Percentiles rank a stretch among this genome's conserved stretches.
Conservation (phyloP, 2,888 invertebrate species). For the Apodemia mormo region DNA sequence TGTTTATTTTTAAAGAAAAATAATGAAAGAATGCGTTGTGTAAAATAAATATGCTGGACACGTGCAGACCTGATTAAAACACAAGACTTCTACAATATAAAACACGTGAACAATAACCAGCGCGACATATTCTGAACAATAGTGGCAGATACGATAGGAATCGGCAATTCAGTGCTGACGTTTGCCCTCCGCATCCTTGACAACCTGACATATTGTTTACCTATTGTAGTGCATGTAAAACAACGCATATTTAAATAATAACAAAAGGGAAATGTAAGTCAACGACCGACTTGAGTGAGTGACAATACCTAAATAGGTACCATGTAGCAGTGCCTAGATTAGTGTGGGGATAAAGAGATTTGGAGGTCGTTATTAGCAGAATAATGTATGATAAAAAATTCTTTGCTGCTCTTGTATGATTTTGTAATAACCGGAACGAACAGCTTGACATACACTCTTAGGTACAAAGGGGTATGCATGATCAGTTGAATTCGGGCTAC, state of each 20-base stretch:
- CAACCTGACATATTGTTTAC: slow-evolving; percentile 57
- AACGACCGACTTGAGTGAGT: too few relatives aligned
- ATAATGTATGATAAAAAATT: too few relatives aligned
- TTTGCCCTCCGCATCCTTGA: slow-evolving; percentile 50
- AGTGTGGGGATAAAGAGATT: too few relatives aligned
- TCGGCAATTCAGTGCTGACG: slow-evolving; percentile 71
- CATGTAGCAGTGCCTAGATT: too few relatives aligned
- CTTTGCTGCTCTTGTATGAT: too few relatives aligned
- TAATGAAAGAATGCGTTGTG: not conserved
- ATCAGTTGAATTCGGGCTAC: too few relatives aligned
- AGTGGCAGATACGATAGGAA: slow-evolving; percentile 71
- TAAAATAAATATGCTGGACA: slow-evolving; percentile 53
- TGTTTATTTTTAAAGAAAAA: not conserved
- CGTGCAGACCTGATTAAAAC: slow-evolving; percentile 70
- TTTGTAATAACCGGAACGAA: slow-evolving; percentile 46
- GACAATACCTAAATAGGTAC: too few relatives aligned
- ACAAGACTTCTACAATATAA: slow-evolving; percentile 54
- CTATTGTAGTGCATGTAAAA: slow-evolving; percentile 41
- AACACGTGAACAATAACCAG: slow-evolving; percentile 67
- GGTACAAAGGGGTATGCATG: too few relatives aligned
- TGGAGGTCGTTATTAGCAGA: too few relatives aligned
- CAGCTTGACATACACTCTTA: too few relatives aligned
- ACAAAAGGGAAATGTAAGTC: slow-evolving; percentile 48
- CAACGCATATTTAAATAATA: slow-evolving; percentile 56
- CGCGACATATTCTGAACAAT: slow-evolving; percentile 80